Conservation (phyloP, 2,113 vertebrate genomes). For the Burhinus oedicnemus region DNA sequence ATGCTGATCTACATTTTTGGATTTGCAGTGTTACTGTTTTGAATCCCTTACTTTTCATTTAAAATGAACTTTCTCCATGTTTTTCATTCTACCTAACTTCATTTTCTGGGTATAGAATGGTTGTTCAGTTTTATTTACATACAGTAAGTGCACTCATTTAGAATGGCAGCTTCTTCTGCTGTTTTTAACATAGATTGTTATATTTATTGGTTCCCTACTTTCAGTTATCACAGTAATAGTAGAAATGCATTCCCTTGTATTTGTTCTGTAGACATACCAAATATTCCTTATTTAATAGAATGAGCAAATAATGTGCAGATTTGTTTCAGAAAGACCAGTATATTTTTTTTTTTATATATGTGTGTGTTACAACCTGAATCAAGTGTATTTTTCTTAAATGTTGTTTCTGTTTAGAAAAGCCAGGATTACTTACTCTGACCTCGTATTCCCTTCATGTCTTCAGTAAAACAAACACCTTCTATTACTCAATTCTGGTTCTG, state of each 20-base stretch:
- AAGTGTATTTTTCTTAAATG: conserved; percentile 11
- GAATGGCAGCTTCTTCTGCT: background rate
- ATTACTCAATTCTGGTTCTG: conserved; percentile 87
- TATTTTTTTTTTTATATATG: background rate
- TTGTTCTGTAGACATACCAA: background rate
- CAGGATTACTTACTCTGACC: conserved; percentile 74
- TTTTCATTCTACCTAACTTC: background rate
- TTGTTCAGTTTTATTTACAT: background rate
- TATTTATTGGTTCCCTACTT: background rate
- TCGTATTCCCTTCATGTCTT: conserved; percentile 86
- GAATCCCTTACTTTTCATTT: background rate
- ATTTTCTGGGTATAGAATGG: conserved; percentile 22
- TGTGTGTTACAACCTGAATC: background rate
- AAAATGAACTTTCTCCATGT: background rate
- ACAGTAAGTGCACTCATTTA: background rate
- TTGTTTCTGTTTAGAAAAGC: conserved; percentile 67
- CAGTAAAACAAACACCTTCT: conserved; percentile 87
- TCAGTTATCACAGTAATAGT: background rate
- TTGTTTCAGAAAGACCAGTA: background rate
- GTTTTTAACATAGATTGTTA: background rate
- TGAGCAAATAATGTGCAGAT: background rate
- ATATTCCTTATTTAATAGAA: background rate
- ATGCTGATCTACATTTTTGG: background rate
- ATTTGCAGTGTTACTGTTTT: background rate
- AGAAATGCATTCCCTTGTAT: background rate